These are phyloP conservation scores for Melinaea menophilus DNA, from an alignment of 2,888 invertebrate genomes.

Conservation along the genomic window DNA sequence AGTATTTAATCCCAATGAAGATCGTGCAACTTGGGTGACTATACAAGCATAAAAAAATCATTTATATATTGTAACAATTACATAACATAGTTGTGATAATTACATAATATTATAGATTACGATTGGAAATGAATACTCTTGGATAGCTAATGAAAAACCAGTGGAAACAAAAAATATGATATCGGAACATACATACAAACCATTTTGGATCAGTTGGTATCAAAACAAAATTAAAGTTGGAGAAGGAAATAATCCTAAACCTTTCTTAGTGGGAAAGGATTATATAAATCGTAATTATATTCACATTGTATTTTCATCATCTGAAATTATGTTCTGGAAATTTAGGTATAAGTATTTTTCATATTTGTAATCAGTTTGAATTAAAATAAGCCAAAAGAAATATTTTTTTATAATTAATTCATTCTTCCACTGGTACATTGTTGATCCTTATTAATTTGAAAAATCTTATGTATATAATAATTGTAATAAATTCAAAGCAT, in stretches of 20 bases:
- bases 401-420: too few relatives aligned
- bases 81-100: slow-evolving; percentile 24
- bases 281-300: slow-evolving; percentile 33
- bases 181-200: slow-evolving; percentile 55
- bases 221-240: slow-evolving; percentile 57
- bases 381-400: too few relatives aligned
- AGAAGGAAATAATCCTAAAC: slow-evolving; percentile 50
- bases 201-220: slow-evolving; percentile 73
- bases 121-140: slow-evolving; percentile 7
- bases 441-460: too few relatives aligned
- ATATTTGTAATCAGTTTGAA: slow-evolving; percentile 4
- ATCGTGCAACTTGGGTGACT: slow-evolving; percentile 40
- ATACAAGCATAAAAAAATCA: background rate
- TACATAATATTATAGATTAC: slow-evolving; percentile 11
- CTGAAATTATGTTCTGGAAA: slow-evolving; percentile 37
- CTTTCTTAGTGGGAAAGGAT: slow-evolving; percentile 37
- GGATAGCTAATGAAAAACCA: slow-evolving; percentile 1
- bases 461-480: too few relatives aligned
- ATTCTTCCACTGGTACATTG: too few relatives aligned
- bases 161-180: slow-evolving; percentile 52
- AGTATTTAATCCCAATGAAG: slow-evolving; percentile 36
- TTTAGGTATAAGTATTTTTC: slow-evolving; percentile 48
- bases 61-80: background rate
- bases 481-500: too few relatives aligned
- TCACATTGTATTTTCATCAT: slow-evolving; percentile 33